Base-by-base conservation (phyloP, 1,140 invertebrate species). In the Aphelenchoides fujianensis region DNA sequence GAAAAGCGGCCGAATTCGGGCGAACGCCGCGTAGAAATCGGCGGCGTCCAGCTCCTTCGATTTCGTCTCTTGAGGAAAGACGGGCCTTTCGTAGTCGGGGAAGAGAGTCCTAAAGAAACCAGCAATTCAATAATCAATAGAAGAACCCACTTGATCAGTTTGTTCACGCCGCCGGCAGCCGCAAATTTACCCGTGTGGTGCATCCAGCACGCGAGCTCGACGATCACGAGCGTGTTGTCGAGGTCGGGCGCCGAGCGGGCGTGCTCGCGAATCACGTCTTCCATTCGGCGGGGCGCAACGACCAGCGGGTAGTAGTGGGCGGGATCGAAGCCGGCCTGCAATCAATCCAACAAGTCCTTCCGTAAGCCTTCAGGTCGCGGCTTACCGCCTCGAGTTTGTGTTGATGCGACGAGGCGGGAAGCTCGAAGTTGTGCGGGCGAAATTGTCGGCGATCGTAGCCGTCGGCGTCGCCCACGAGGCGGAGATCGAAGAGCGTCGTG, bases 401-500 rank as follows among this genome's bases (percentile, higher is more conserved):
- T 35, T 53, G 2, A 28, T 68, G 27, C 12, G 36, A n/a, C 1
- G 27, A 36, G 2, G 30, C 37, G 12, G 63, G 16, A 32, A 68
- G 28, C 23, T 37, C 66, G 2, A 66, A 53, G 2, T 54, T 9
- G 19, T 41, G 19, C 1, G 66, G 70, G 2, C 59, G 32, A n/a
- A 71, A 71, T 27, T 3, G 2, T 7, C 23, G 19, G 28, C n/a
- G 16, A 7, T 63, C 27, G 32, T 41, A 41, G 0, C 28, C 62
- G 59, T 16, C 32, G 0, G 28, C 2, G 0, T 54, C 52, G 9
- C 28, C 27, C 2, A 68, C 35, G 28, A 32, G 0, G 19, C 48
- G n/a, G 2, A 71, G 63, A 71, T 71, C 41, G 34, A 71, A 71
- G 27, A 70, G 28, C 2, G 16, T 9, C 32, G 67, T 67, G 37